Evolutionary conservation across 2,113 vertebrate genomes (phyloP).

Genomic region (Psilopsiagon aymara): DNA sequence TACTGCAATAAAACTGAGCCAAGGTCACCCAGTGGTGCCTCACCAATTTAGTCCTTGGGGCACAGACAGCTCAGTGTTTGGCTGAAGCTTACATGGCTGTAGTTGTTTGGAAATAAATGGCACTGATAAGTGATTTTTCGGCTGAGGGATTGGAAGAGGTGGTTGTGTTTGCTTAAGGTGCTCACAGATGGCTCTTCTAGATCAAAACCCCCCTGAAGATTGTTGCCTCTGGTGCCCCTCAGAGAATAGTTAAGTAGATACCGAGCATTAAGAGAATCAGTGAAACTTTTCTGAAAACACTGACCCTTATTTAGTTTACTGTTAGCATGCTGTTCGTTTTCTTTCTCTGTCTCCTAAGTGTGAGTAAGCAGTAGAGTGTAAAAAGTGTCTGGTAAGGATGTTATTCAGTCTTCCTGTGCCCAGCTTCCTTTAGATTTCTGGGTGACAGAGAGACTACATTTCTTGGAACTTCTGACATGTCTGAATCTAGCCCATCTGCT

Average conservation of each 20-base stretch:
- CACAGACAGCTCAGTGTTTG: neutral
- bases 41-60: conserved; percentile 16
- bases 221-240: neutral
- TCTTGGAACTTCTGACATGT: neutral
- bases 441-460: neutral
- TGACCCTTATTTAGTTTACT: neutral
- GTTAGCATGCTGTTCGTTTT: neutral
- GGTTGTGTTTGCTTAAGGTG: neutral
- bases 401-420: neutral
- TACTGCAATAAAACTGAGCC: neutral
- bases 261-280: neutral
- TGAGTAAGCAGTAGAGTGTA: neutral
- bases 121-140: neutral
- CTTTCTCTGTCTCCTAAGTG: neutral
- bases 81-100: neutral
- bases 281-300: neutral
- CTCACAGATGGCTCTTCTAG: neutral
- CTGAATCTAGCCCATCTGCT: neutral
- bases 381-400: neutral
- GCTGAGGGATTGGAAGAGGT: neutral
- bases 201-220: neutral
- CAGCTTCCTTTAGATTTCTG: neutral
- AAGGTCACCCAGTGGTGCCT: conserved; percentile 31
- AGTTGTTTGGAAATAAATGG: neutral
- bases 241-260: neutral